Conservation (phyloP, 2,888 invertebrate genomes). For the Acleris holmiana region DNA sequence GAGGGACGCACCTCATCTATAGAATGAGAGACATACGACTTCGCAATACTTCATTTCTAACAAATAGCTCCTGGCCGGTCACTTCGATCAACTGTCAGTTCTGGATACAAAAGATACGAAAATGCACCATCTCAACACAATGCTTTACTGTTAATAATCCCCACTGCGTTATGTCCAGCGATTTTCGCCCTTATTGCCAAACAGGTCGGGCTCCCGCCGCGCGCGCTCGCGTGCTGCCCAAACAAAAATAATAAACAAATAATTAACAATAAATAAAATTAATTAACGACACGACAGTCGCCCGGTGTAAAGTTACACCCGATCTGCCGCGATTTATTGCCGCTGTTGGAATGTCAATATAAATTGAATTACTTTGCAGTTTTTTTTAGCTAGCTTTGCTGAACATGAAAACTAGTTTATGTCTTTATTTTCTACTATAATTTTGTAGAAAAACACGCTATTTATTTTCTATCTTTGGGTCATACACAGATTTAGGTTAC, state of each 20-base stretch:
- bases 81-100: neutral
- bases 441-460: too few species aligned
- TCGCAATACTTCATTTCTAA: too few species aligned
- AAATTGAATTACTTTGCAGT: constrained; percentile 3
- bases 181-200: constrained; percentile 54
- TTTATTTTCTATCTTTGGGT: too few species aligned
- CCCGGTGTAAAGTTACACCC: constrained; percentile 66
- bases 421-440: too few species aligned
- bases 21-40: too few species aligned
- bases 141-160: constrained; percentile 10
- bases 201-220: constrained; percentile 68
- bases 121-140: neutral
- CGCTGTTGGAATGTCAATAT: neutral
- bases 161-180: constrained; percentile 11
- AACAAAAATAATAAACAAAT: constrained; percentile 35
- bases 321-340: neutral
- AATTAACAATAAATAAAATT: constrained; percentile 73
- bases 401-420: too few species aligned
- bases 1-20: too few species aligned
- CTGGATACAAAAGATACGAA: neutral
- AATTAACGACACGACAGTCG: constrained; percentile 66
- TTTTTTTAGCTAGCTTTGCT: too few species aligned
- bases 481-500: too few species aligned
- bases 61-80: too few species aligned
- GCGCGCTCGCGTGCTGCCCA: constrained; percentile 42